Base-by-base conservation (phyloP, 64 coral and sea anemone species). In the Montipora foliosa region DNA sequence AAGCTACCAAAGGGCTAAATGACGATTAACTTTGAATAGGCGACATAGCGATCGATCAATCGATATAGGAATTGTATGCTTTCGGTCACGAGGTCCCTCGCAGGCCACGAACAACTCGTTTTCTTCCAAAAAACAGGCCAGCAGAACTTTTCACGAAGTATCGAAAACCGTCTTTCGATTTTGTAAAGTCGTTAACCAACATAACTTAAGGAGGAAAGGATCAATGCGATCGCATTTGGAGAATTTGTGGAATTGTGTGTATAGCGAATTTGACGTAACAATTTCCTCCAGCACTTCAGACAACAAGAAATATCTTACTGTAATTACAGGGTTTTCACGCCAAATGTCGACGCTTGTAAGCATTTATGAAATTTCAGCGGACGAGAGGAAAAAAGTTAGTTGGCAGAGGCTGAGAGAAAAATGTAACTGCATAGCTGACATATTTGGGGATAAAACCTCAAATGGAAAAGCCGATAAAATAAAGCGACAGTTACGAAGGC, bases 361-460 rank as follows among this genome's bases (percentile, higher is more conserved):
- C 62, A 86, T 13, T n/a, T 12, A 72, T 64, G 44, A 71, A 86
- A 72, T 71, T 48, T 22, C 47, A 16, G 15, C 13, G 9, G 1
- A 4, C 2, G 6, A 50, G 45, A 48, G 5, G 47, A 50, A 6
- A 69, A 15, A 4, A 4, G 20, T 49, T 12, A 58, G 67, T 44
- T 50, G n/a, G 9, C 0, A 22, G 17, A 2, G 44, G 9, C n/a
- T 20, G 9, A 11, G 5, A 7, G 3, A 46, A 70, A 71, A 84
- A 86, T 22, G 47, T n/a, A 49, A 7, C 82, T 51, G 68, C 82
- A 86, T 86, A 86, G 46, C 82, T 86, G 44, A 86, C 70, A 86
- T 86, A 86, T 86, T 86, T 86, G 82, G 46, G 25, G 47, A 71
- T 50, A 85, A 78, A 85, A 85, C 44, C 64, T 85, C 82, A 71